Conservation (phyloP, 2,888 invertebrate genomes). For the Parascotia fuliginaria region DNA sequence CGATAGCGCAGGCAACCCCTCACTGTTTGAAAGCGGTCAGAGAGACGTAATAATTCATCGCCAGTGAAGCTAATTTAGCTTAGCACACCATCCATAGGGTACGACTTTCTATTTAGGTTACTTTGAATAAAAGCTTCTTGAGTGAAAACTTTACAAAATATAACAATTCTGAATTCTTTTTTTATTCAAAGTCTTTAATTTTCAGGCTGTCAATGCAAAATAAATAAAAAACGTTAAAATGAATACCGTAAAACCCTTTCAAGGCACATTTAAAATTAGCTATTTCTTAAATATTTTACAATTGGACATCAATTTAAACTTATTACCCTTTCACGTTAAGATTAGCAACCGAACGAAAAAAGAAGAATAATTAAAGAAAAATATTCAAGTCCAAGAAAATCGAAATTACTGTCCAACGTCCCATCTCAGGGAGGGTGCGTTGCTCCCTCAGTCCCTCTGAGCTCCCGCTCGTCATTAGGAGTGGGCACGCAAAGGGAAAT, state of each 20-base stretch:
- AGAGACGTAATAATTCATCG: slow-evolving; percentile 15
- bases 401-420: slow-evolving; percentile 30
- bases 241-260: slow-evolving; percentile 5
- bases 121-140: slow-evolving; percentile 5
- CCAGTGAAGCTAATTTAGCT: slow-evolving; percentile 9
- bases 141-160: not conserved
- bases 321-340: slow-evolving; percentile 34
- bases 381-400: slow-evolving; percentile 47
- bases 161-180: not conserved
- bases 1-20: not conserved
- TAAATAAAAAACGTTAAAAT: not conserved
- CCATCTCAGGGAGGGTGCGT: slow-evolving; percentile 44
- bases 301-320: slow-evolving; percentile 24
- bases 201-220: not conserved
- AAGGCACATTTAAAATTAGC: slow-evolving; percentile 9
- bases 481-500: slow-evolving; percentile 84
- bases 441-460: slow-evolving; percentile 46
- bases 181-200: no score
- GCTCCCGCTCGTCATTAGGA: slow-evolving; percentile 72
- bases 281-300: slow-evolving; percentile 22
- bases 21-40: slow-evolving; percentile 3
- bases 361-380: slow-evolving; percentile 43
- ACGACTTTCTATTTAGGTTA: slow-evolving; percentile 7
- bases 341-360: slow-evolving; percentile 34
- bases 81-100: slow-evolving; percentile 2